Base-by-base conservation (phyloP, 2,113 vertebrate genomes). In the Muscicapa adusta region DNA sequence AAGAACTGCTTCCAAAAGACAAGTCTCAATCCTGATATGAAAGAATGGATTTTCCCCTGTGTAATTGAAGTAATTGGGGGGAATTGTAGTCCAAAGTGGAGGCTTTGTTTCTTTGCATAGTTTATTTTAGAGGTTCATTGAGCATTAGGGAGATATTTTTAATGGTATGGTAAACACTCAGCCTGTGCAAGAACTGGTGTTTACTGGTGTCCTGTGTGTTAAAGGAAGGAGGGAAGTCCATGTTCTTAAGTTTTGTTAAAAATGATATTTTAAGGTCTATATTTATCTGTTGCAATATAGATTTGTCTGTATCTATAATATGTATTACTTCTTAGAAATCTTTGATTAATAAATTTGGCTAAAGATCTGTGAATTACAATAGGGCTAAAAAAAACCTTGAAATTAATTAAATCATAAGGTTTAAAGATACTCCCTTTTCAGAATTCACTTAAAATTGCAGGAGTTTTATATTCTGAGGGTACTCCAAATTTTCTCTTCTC, bases 71-170 rank as follows among this genome's bases (percentile, higher is more conserved):
- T 60, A 73, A 67, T 0, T 56, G 51, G 22, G 16, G 22, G 40
- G 38, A 82, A 45, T 51, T 67, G 67, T 85, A 72, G 56, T 75
- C 58, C 66, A 42, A 66, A 97, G 78, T 61, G 77, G 50, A 81
- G 65, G 47, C 58, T 96, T 48, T 82, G 43, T 75, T 74, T 42
- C 92, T 91, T 42, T 61, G 48, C 47, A 23, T 7, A 36, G 57
- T 82, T 96, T 94, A 61, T 89, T 85, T 74, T 94, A 83, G 62
- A 74, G 90, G 63, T 88, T 95, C 92, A 66, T 36, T 86, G 71
- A 94, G 77, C 94, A 51, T 87, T 45, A 50, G 76, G 89, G 68
- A 67, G 66, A 25, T 88, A 23, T 48, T 89, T 78, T 74, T 86
- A 79, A 72, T 78, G 47, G 26, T 42, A 28, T 28, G 34, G 43